Percentiles rank a stretch among this genome's conserved stretches.
Evolutionary conservation across 1,140 invertebrate species (phyloP).

Genomic region (Brachionus paranguensis): DNA sequence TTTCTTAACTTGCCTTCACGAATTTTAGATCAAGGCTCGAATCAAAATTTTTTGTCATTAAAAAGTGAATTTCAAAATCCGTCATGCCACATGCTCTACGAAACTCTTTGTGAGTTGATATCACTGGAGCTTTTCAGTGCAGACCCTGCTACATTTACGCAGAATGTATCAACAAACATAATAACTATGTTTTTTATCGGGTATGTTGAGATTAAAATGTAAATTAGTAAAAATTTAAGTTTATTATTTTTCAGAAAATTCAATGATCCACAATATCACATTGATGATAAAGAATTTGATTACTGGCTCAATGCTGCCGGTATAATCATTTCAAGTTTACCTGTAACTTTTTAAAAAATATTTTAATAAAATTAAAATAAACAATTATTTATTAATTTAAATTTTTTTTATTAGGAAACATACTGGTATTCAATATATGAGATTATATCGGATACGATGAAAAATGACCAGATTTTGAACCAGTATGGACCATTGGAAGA

Average conservation of each 20-base stretch:
- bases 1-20: conserved; percentile 14
- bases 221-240: not conserved
- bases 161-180: not conserved
- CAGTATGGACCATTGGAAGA: not conserved
- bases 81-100: conserved; percentile 32
- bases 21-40: not conserved
- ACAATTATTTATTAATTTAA: not conserved
- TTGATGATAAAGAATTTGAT: conserved; percentile 23
- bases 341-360: conserved; percentile 1
- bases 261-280: conserved; percentile 13
- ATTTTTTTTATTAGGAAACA: not conserved
- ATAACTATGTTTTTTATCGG: conserved; percentile 31
- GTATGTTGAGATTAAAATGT: not conserved
- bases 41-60: not conserved
- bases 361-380: not conserved
- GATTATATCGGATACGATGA: not conserved
- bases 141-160: not conserved
- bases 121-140: not conserved
- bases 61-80: conserved; percentile 38
- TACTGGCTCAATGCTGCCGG: conserved; percentile 31
- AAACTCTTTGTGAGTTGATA: conserved; percentile 12
- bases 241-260: not conserved
- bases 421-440: conserved; percentile 34
- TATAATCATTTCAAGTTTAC: conserved; percentile 25
- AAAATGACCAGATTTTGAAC: conserved; percentile 6